Percentiles rank a stretch among this genome's conserved stretches.
Evolutionary conservation across 2,888 invertebrate species (phyloP).

Genomic region (Abscondita cerata): DNA sequence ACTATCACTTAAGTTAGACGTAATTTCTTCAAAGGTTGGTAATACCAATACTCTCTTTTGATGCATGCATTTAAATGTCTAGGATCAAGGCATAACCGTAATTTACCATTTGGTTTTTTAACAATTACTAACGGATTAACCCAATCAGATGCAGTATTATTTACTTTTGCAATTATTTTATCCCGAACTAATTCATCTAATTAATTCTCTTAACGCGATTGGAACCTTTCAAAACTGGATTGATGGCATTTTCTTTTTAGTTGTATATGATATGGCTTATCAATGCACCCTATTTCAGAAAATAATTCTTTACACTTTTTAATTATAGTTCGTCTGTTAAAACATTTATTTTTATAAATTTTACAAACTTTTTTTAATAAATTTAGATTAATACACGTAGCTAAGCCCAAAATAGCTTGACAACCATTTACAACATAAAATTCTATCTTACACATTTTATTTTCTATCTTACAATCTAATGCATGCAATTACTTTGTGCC

Average conservation of each 20-base stretch:
- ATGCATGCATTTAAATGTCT: slow-evolving; percentile 35
- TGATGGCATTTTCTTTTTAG: slow-evolving; percentile 32
- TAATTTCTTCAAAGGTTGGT: slow-evolving; percentile 36
- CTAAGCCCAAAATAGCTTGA: slow-evolving; percentile 14
- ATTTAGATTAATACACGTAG: slow-evolving; percentile 12
- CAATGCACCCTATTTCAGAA: slow-evolving; percentile 37
- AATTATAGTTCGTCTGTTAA: slow-evolving; percentile 10
- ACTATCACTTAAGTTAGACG: slow-evolving; percentile 25
- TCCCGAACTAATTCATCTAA: slow-evolving; percentile 34
- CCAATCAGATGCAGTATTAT: slow-evolving; percentile 40
- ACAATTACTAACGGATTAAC: slow-evolving; percentile 41
- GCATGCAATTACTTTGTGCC: too few relatives aligned
- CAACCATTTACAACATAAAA: slow-evolving; percentile 29
- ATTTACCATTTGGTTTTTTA: slow-evolving; percentile 27
- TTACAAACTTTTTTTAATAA: slow-evolving; percentile 21
- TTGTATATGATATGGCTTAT: slow-evolving; percentile 38
- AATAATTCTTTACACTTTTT: slow-evolving; percentile 30
- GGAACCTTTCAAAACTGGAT: slow-evolving; percentile 33
- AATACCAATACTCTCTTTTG: slow-evolving; percentile 27
- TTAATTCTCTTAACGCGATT: slow-evolving; percentile 24
- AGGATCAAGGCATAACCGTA: slow-evolving; percentile 37
- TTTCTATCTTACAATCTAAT: neutral
- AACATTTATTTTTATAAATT: neutral
- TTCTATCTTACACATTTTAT: neutral
- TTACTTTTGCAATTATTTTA: slow-evolving; percentile 37